Conservation (phyloP, 1,140 invertebrate species). For the Eupristina koningsbergeri region DNA sequence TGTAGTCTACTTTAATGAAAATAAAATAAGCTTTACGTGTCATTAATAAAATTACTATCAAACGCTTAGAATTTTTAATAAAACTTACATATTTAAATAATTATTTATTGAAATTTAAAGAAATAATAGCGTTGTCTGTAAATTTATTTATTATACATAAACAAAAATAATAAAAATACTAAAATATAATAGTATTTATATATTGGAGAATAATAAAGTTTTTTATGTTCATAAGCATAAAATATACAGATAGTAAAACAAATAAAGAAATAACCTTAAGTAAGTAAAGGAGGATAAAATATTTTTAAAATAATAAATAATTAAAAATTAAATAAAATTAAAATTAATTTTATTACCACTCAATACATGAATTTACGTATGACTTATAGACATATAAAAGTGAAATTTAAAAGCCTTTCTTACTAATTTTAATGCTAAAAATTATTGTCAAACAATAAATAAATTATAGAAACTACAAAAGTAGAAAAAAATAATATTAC, state of each 20-base stretch:
- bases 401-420: neutral
- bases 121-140: neutral
- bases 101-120: neutral
- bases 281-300: neutral
- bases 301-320: neutral
- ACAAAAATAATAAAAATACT: neutral
- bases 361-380: constrained; percentile 14
- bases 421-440: neutral
- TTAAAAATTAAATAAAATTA: too few relatives aligned
- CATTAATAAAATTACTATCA: too few relatives aligned
- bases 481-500: neutral
- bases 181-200: neutral
- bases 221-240: neutral
- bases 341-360: neutral
- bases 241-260: neutral
- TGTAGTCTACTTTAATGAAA: too few relatives aligned
- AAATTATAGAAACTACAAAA: neutral
- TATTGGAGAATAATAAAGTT: neutral
- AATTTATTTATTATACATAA: neutral
- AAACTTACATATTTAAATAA: neutral
- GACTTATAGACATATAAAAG: neutral
- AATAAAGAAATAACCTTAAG: neutral
- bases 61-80: too few relatives aligned
- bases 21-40: too few relatives aligned
- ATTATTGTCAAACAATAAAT: neutral